phyloP scores from a whole-genome alignment of 1,140 invertebrate genomes.

The Phymastichus coffea region DNA sequence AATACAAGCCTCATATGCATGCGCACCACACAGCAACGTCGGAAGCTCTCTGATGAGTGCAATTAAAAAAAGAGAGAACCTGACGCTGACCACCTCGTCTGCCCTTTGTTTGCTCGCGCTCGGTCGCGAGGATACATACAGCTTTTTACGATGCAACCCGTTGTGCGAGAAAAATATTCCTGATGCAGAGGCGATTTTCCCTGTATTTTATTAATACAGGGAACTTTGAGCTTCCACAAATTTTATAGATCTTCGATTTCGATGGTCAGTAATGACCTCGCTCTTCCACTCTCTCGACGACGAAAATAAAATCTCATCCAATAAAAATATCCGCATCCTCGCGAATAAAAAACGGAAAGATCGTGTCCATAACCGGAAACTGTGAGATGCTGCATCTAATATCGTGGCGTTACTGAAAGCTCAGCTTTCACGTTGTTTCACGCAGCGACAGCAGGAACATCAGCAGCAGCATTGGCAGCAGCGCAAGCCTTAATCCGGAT shows the following conservation, averaged over 20 bases:
- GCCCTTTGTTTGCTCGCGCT: slow-evolving; percentile 4
- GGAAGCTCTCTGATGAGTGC: slow-evolving; percentile 10
- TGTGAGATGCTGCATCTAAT: slow-evolving; percentile 10
- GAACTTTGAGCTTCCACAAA: no score
- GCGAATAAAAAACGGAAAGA: not conserved
- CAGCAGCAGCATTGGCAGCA: no score
- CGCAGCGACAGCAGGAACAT: not conserved
- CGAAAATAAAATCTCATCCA: no score
- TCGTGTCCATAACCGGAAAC: slow-evolving; percentile 10
- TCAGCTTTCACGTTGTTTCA: slow-evolving; percentile 17
- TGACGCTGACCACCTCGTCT: not conserved
- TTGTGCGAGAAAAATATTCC: no score
- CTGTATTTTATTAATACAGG: no score
- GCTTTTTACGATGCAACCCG: no score
- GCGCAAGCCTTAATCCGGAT: slow-evolving; percentile 25
- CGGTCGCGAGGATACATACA: no score
- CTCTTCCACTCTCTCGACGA: no score
- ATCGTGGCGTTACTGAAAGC: slow-evolving; percentile 15
- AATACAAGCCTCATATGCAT: slow-evolving; percentile 13
- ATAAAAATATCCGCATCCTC: no score
- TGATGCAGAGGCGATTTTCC: no score
- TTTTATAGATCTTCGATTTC: no score
- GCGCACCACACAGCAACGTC: not conserved
- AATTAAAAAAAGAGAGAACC: slow-evolving; percentile 17
- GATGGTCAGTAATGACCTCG: no score